phyloP scores from a whole-genome alignment of 2,113 vertebrate species.

The Microtus oregoni region DNA sequence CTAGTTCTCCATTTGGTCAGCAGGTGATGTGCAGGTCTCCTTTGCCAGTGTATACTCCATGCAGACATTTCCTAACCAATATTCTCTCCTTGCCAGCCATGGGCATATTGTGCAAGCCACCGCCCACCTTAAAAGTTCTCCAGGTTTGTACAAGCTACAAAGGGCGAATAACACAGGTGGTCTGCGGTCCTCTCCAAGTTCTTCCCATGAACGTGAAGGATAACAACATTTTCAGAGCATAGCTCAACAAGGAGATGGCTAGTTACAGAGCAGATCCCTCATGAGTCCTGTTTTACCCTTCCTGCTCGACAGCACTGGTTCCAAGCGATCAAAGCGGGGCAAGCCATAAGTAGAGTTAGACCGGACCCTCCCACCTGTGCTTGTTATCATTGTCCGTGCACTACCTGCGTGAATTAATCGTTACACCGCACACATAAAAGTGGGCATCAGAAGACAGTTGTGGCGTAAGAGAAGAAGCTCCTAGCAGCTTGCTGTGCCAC shows the following conservation, averaged over 20 bases:
- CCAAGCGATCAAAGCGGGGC: neutral
- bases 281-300: neutral
- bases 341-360: neutral
- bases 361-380: neutral
- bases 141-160: neutral
- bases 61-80: neutral
- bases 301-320: neutral
- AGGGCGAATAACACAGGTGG: neutral
- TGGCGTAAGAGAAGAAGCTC: neutral
- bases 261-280: neutral
- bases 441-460: neutral
- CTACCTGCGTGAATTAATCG: conserved; percentile 1
- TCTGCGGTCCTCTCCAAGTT: neutral
- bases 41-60: neutral
- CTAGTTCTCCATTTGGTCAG: neutral
- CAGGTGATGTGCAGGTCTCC: neutral
- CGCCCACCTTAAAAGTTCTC: neutral
- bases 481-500: neutral
- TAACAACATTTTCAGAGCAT: neutral
- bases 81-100: conserved; percentile 9
- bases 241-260: neutral
- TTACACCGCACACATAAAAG: neutral
- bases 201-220: neutral
- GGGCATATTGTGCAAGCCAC: neutral
- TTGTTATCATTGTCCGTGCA: neutral